Percentiles rank a stretch among this genome's conserved stretches.
Evolutionary conservation across 2,888 invertebrate genomes (phyloP).

Genomic region (Dermolepida albohirtum): DNA sequence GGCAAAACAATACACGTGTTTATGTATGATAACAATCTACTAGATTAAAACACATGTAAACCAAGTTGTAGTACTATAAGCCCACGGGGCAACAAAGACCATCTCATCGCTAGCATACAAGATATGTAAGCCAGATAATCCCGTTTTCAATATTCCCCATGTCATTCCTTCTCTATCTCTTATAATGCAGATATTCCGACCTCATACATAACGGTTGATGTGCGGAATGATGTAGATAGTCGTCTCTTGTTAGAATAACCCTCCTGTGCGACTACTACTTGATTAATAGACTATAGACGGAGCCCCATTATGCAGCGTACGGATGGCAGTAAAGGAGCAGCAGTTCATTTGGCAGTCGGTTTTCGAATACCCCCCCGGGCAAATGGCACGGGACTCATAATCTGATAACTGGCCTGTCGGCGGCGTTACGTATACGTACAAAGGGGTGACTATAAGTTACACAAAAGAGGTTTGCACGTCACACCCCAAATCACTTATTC

Average conservation of each 20-base stretch:
- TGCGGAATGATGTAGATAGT: neutral
- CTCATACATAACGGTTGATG: no score
- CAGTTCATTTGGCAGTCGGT: constrained; percentile 24
- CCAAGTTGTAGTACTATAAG: no score
- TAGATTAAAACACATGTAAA: no score
- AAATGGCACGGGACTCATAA: constrained; percentile 3
- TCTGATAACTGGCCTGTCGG: constrained; percentile 17
- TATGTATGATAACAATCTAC: no score
- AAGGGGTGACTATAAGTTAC: constrained; percentile 20
- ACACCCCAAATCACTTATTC: constrained; percentile 36
- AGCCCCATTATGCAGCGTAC: neutral
- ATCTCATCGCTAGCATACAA: no score
- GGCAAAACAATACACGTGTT: no score
- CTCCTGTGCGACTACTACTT: constrained; percentile 2
- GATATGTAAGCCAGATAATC: no score
- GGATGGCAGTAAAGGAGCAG: constrained; percentile 1
- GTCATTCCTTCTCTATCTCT: no score
- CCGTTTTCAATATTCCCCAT: no score
- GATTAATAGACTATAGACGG: constrained; percentile 27
- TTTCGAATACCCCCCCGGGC: constrained; percentile 5
- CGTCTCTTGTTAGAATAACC: constrained; percentile 6
- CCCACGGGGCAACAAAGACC: no score
- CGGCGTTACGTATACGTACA: neutral
- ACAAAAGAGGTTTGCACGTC: constrained; percentile 25
- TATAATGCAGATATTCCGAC: no score